A percentile compares a stretch with the other conserved stretches of the same genome.
Conservation (phyloP, 2,888 invertebrate species). For the Orthosia cruda region DNA sequence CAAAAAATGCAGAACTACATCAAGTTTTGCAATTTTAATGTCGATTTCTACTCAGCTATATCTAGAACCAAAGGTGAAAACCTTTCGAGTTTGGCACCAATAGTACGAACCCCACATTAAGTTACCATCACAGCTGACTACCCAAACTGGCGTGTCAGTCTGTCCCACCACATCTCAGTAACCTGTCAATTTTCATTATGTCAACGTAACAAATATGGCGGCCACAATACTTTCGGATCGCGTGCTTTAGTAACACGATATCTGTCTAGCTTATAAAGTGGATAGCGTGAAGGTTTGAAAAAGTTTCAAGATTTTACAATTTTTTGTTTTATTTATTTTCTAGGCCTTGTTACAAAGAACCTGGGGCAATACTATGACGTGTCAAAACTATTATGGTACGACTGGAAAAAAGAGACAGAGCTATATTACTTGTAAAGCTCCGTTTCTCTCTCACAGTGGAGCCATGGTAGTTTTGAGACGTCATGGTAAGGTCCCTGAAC, state of each 20-base stretch:
- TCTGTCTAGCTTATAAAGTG: slow-evolving; percentile 26
- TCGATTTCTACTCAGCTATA: no score
- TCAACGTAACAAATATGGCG: slow-evolving; percentile 54
- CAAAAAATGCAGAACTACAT: no score
- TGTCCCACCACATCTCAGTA: slow-evolving; percentile 45
- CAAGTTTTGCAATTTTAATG: no score
- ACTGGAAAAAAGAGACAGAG: no score
- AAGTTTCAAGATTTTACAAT: slow-evolving; percentile 1
- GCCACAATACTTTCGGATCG: slow-evolving; percentile 36
- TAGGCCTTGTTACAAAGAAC: background rate
- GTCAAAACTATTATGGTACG: no score
- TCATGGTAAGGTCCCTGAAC: no score
- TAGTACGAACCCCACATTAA: slow-evolving; percentile 9
- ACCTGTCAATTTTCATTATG: slow-evolving; percentile 62
- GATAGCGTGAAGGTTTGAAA: slow-evolving; percentile 29
- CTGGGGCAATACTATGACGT: no score
- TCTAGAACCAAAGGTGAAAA: background rate
- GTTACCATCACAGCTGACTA: slow-evolving; percentile 42
- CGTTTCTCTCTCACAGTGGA: no score
- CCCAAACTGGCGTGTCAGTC: slow-evolving; percentile 58
- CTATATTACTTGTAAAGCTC: no score
- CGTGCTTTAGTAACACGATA: slow-evolving; percentile 54
- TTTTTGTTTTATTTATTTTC: background rate
- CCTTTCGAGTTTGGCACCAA: background rate
- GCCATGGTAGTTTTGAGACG: no score